These are phyloP conservation scores for Myotis myotis DNA, from an alignment of 2,797 vertebrate species.

Conservation along the genomic window DNA sequence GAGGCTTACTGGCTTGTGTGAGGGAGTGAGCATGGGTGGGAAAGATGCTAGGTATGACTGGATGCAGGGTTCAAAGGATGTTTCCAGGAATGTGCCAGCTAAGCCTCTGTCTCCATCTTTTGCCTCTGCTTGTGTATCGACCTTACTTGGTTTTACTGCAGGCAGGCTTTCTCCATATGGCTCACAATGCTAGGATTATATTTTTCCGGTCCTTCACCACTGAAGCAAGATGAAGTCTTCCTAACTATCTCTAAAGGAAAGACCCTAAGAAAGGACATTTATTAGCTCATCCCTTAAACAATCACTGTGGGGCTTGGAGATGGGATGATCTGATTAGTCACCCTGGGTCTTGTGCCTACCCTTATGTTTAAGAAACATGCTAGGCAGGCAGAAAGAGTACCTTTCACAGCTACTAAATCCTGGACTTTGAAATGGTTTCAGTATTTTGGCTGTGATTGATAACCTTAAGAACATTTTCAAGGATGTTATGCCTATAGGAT, in stretches of 20 bases:
- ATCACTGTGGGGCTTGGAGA: neutral
- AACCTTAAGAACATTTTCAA: slow-evolving; percentile 18
- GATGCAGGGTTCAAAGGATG: neutral
- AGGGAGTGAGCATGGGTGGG: neutral
- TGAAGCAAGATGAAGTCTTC: neutral
- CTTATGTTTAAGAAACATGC: neutral
- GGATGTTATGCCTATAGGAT: neutral
- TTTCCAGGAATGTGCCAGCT: neutral
- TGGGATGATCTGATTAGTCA: neutral
- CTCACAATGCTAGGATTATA: neutral
- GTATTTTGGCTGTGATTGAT: neutral
- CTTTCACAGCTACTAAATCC: neutral
- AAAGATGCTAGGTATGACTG: neutral
- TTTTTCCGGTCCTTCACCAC: neutral
- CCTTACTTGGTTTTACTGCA: neutral
- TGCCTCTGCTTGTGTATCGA: neutral
- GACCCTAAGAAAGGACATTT: neutral
- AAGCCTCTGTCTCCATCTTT: neutral
- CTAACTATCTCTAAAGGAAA: neutral
- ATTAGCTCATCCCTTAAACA: neutral
- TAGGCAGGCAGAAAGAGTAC: neutral
- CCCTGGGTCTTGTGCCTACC: neutral
- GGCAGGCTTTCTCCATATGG: neutral
- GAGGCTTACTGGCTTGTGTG: neutral
- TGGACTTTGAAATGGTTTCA: neutral